A percentile compares a stretch with the other conserved stretches of the same genome.
Evolutionary conservation across 1,140 invertebrate species (phyloP).

Genomic region (Drosophila sturtevanti): DNA sequence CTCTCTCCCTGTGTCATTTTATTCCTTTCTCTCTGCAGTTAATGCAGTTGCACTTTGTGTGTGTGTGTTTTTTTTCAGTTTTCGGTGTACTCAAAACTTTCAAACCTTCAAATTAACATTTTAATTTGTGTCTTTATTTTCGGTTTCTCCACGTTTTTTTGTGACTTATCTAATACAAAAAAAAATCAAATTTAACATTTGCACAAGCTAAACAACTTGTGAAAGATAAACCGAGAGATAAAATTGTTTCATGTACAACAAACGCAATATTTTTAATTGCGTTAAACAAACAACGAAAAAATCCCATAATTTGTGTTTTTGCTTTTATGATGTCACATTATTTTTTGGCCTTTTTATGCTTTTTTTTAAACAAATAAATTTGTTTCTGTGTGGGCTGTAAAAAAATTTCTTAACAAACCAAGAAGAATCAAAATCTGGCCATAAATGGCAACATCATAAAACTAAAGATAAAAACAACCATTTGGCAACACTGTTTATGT

Average conservation of each 20-base stretch:
- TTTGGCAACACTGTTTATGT: constrained; percentile 28
- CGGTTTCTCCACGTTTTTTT: background rate
- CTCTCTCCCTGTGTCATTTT: constrained; percentile 21
- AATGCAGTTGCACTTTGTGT: background rate
- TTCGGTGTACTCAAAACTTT: background rate
- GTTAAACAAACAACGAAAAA: background rate
- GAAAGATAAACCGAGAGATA: constrained; percentile 13
- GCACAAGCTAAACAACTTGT: background rate
- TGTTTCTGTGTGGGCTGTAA: constrained; percentile 48
- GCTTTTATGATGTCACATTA: constrained; percentile 60
- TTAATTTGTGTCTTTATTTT: constrained; percentile 23
- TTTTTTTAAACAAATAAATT: constrained; percentile 52
- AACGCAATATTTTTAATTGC: background rate
- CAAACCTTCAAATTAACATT: constrained; percentile 28
- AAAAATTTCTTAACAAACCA: constrained; percentile 28
- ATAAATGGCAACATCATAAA: constrained; percentile 47
- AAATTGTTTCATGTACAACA: background rate
- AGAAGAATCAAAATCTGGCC: constrained; percentile 35
- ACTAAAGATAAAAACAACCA: constrained; percentile 9
- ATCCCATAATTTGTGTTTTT: background rate
- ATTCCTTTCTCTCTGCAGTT: constrained; percentile 15
- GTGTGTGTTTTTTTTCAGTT: background rate
- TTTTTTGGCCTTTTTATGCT: constrained; percentile 26
- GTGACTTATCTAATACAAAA: background rate
- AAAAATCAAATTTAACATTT: constrained; percentile 4